phyloP scores from a whole-genome alignment of 1,140 invertebrate species.

The Gerris buenoi region DNA sequence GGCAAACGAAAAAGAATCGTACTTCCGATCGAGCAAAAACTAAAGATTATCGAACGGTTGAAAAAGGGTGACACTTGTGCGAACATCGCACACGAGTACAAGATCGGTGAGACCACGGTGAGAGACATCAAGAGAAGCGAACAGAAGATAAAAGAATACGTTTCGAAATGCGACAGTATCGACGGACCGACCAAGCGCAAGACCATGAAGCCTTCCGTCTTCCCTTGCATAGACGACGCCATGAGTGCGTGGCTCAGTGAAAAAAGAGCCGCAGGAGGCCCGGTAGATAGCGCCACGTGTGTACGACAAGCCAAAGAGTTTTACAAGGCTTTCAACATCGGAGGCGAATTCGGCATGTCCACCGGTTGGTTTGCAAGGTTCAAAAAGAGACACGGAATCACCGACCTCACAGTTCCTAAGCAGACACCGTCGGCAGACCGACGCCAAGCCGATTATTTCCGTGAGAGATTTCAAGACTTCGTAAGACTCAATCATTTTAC shows the following conservation, averaged over 20 bases:
- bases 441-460: too few relatives aligned
- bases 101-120: too few relatives aligned
- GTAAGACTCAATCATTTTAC: too few relatives aligned
- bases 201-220: background rate
- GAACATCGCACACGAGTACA: too few relatives aligned
- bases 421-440: too few relatives aligned
- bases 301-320: background rate
- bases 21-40: too few relatives aligned
- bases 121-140: slow-evolving; percentile 1
- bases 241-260: background rate
- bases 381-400: too few relatives aligned
- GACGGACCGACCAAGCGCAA: background rate
- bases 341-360: background rate
- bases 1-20: too few relatives aligned
- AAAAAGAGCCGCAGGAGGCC: background rate
- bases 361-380: background rate
- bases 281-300: background rate
- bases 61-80: too few relatives aligned
- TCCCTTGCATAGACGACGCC: background rate
- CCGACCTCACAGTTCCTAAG: too few relatives aligned
- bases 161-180: background rate
- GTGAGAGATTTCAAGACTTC: too few relatives aligned
- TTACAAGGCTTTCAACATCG: background rate
- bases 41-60: too few relatives aligned
- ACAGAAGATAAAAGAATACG: background rate